Base-by-base conservation (phyloP, 2,797 vertebrate species). In the Mycteria americana region DNA sequence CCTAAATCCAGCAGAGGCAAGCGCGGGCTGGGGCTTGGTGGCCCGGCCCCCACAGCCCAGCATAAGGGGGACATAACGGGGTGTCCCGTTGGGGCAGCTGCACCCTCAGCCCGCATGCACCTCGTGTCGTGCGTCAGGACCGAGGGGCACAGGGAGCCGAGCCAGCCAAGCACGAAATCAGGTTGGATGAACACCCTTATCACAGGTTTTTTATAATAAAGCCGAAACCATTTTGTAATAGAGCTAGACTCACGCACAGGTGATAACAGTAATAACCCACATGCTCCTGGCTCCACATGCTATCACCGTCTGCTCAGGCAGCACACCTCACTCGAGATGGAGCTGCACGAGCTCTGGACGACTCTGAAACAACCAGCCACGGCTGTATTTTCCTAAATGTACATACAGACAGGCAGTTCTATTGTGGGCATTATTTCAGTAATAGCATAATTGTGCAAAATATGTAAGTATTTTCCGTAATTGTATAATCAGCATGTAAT, bases 401-500 rank as follows among this genome's bases (percentile, higher is more conserved):
- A 54, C 57, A 53, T 23, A 50, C n/a, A 77, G 46, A 39, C 21
- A 45, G 0, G 9, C 4, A 37, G 31, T 21, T 86, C 76, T 94
- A 33, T 25, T 84, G 90, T 18, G 4, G 83, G 85, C 62, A 82
- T 92, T 94, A 92, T 88, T 90, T 88, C 88, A 82, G 81, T 82
- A 95, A 94, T 31, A 56, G 85, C 80, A 59, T 95, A 95, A 96
- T 82, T 93, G 92, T 85, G 89, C 77, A 82, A 95, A 95, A 92
- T 30, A 89, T 54, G 60, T 79, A 84, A 91, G 89, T 60, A 81
- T 95, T 91, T 93, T 95, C 92, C 84, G 2, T 93, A 95, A 95
- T 86, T 91, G 92, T 92, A 93, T 92, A 96, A 96, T 95, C 88
- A 93, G 50, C 46, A 37, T 51, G 69, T 93, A 97, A 96, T 97